phyloP scores from a whole-genome alignment of 2,888 invertebrate genomes.

The Imbricaverruca yamaguchii region DNA sequence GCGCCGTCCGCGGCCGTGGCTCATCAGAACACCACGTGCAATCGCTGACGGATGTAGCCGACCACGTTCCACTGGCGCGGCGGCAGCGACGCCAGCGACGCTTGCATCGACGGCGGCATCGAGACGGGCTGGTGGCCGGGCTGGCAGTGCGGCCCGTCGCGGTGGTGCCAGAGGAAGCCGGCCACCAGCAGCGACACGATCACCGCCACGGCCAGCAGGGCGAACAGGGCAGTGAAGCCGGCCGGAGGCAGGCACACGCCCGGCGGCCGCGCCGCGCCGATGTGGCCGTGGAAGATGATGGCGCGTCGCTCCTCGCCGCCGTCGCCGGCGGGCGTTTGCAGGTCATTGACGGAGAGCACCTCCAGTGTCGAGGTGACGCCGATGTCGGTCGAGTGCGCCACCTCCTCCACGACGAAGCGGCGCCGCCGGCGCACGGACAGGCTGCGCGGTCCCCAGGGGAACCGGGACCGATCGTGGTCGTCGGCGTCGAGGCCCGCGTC shows the following conservation, averaged over 20 bases:
- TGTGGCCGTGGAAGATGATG: conserved; percentile 49
- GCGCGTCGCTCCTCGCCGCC: conserved; percentile 34
- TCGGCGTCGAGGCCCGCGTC: conserved; percentile 5
- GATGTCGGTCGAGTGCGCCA: conserved; percentile 39
- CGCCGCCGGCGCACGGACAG: conserved; percentile 36
- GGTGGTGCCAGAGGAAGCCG: conserved; percentile 67
- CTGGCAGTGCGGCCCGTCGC: conserved; percentile 36
- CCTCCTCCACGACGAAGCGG: conserved; percentile 27
- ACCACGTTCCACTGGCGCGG: conserved; percentile 8
- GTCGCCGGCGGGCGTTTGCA: conserved; percentile 70
- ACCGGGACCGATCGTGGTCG: conserved; percentile 37
- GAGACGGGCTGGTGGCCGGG: not conserved
- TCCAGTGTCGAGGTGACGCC: conserved; percentile 84
- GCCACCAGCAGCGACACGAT: conserved; percentile 79
- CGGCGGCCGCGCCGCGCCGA: conserved; percentile 64
- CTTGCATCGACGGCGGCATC: not conserved
- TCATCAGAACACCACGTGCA: conserved; percentile 14
- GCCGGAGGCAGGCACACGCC: conserved; percentile 85
- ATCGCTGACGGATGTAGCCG: conserved; percentile 4
- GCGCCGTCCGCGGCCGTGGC: not conserved
- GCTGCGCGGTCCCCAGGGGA: conserved; percentile 70
- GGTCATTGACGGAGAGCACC: conserved; percentile 82
- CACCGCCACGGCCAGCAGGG: conserved; percentile 75
- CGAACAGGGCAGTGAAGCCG: conserved; percentile 81
- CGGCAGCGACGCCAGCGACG: not conserved